Evolutionary conservation across 2,113 vertebrate species (phyloP).

Genomic region (Psammodynastes pulverulentus): DNA sequence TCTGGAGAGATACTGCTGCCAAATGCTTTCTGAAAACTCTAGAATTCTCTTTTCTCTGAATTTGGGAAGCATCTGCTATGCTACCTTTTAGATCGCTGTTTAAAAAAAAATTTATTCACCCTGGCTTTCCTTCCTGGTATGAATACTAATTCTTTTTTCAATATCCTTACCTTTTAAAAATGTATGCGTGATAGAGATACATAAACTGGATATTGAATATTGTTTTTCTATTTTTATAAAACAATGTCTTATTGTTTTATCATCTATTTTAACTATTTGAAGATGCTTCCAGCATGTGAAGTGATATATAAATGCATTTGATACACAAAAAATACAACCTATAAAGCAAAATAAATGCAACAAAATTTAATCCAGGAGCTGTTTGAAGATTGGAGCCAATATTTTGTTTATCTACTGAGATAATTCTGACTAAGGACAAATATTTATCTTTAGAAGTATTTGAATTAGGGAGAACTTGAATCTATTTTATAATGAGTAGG

Average conservation of each 20-base stretch:
- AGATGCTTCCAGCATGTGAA: neutral
- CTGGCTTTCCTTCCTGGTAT: neutral
- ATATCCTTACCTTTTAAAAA: neutral
- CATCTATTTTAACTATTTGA: neutral
- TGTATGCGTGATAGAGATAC: neutral
- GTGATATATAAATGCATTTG: neutral
- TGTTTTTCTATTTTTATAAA: neutral
- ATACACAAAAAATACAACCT: neutral
- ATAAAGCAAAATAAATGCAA: neutral
- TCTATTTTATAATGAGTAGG: neutral
- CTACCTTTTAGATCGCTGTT: neutral
- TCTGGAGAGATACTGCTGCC: neutral
- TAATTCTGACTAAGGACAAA: conserved; percentile 52
- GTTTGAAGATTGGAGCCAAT: conserved; percentile 22
- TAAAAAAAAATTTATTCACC: neutral
- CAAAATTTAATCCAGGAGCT: neutral
- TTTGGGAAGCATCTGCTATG: neutral
- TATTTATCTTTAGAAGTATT: conserved; percentile 44
- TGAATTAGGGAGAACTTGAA: neutral
- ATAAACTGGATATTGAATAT: neutral
- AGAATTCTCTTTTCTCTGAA: neutral
- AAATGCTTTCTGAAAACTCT: neutral
- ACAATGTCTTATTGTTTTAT: neutral
- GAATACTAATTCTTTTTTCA: neutral
- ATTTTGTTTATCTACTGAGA: conserved; percentile 41